Conservation (phyloP, 2,113 vertebrate genomes). For the Carassius carassius region DNA sequence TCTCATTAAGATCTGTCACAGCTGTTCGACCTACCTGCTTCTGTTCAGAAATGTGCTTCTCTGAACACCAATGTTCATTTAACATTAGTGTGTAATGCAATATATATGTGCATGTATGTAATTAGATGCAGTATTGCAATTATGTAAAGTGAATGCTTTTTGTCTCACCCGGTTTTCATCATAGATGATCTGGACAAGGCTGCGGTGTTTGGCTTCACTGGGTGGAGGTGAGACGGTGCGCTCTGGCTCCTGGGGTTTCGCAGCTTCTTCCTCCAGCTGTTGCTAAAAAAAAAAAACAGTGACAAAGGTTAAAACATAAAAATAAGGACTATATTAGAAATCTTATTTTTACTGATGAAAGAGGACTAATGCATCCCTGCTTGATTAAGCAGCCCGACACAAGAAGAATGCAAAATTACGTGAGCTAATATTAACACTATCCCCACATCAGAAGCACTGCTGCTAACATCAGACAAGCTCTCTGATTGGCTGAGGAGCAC, state of each 20-base stretch:
- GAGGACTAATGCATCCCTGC: neutral
- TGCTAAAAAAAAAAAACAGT: constrained; percentile 76
- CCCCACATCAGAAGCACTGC: neutral
- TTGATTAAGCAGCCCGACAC: neutral
- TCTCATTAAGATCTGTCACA: constrained; percentile 23
- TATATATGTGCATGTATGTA: neutral
- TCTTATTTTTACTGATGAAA: neutral
- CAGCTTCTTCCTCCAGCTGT: constrained; percentile 98
- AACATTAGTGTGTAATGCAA: neutral
- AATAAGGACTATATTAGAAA: neutral
- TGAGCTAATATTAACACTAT: constrained; percentile 1
- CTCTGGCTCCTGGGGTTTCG: constrained; percentile 95
- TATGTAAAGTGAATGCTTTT: too few species aligned
- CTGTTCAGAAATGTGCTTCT: neutral
- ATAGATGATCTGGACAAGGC: constrained; percentile 98
- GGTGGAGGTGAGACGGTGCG: constrained; percentile 91
- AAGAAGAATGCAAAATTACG: neutral
- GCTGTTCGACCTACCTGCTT: neutral
- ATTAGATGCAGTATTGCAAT: neutral
- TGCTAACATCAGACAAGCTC: neutral
- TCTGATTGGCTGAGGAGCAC: neutral
- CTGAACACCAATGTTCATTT: neutral
- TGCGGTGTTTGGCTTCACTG: constrained; percentile 95
- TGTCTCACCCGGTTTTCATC: constrained; percentile 92
- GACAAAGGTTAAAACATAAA: neutral